Evolutionary conservation across 64 coral and sea anemone genomes (phyloP).

Genomic region (Dendrophyllia cribrosa): DNA sequence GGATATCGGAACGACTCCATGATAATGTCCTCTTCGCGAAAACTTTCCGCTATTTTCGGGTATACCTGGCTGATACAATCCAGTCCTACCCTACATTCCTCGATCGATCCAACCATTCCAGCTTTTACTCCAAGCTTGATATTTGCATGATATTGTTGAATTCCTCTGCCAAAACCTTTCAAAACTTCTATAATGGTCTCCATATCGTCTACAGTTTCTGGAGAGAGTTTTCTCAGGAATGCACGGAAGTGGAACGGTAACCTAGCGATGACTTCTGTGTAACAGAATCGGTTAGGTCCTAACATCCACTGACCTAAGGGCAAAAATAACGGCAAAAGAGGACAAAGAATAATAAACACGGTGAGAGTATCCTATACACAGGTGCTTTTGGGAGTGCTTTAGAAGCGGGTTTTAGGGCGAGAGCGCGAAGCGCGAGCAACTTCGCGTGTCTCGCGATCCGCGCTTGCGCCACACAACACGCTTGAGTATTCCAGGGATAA

Average conservation of each 20-base stretch:
- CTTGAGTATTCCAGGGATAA: too few relatives aligned
- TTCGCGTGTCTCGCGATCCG: too few relatives aligned
- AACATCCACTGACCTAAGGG: slow-evolving; percentile 86
- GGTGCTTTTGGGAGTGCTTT: too few relatives aligned
- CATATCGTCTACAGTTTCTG: slow-evolving; percentile 60
- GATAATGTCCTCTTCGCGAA: slow-evolving; percentile 35
- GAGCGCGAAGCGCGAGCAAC: too few relatives aligned
- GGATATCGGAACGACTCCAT: slow-evolving; percentile 40
- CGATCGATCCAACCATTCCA: slow-evolving; percentile 82
- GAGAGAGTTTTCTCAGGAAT: slow-evolving; percentile 36
- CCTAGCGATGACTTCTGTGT: slow-evolving; percentile 54
- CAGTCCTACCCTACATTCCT: slow-evolving; percentile 78
- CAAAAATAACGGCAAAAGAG: not conserved
- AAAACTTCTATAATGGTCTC: slow-evolving; percentile 63
- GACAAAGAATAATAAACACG: not conserved
- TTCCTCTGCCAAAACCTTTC: slow-evolving; percentile 62
- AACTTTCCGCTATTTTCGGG: slow-evolving; percentile 9
- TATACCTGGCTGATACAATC: slow-evolving; percentile 68
- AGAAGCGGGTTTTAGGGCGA: too few relatives aligned
- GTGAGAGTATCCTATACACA: not conserved
- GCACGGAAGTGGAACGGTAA: slow-evolving; percentile 52
- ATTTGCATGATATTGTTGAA: slow-evolving; percentile 72
- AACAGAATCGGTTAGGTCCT: slow-evolving; percentile 87
- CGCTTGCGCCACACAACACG: too few relatives aligned
- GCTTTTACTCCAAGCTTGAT: slow-evolving; percentile 68